A percentile compares a stretch with the other conserved stretches of the same genome.
Conservation (phyloP, 2,113 vertebrate genomes). For the Dolichallabes microphthalmus region DNA sequence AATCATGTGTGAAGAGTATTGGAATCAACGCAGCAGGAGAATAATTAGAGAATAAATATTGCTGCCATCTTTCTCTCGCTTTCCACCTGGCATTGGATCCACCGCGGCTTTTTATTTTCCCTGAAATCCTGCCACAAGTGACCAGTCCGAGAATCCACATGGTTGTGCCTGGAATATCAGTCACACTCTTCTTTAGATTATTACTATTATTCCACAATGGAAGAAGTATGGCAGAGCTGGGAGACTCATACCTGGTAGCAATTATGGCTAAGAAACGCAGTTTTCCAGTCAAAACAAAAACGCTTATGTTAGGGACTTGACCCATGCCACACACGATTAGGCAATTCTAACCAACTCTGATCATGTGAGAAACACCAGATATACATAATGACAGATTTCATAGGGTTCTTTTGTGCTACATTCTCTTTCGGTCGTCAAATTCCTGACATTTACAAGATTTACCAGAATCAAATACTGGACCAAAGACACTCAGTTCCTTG, state of each 20-base stretch:
- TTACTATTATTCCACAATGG: neutral
- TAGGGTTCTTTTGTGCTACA: neutral
- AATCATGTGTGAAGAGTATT: neutral
- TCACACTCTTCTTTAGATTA: neutral
- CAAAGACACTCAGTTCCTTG: neutral
- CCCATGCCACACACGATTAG: neutral
- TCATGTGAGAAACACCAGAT: neutral
- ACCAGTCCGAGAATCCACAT: conserved; percentile 1
- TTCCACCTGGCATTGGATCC: neutral
- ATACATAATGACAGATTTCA: neutral
- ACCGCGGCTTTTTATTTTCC: neutral
- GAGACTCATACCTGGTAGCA: neutral
- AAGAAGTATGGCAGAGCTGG: neutral
- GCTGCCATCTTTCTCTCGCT: neutral
- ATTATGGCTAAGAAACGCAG: neutral
- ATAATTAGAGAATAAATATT: neutral
- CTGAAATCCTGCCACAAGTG: neutral
- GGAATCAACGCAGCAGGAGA: neutral
- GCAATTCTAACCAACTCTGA: neutral
- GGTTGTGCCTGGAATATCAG: neutral
- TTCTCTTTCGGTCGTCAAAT: neutral
- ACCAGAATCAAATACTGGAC: neutral
- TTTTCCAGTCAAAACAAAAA: conserved; percentile 11
- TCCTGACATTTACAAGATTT: neutral
- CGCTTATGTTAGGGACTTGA: neutral